Evolutionary conservation across 2,797 vertebrate species (phyloP), one percentile per base, ranked within the genome.

Genomic region (Enteromius afrohamiltoni): DNA sequence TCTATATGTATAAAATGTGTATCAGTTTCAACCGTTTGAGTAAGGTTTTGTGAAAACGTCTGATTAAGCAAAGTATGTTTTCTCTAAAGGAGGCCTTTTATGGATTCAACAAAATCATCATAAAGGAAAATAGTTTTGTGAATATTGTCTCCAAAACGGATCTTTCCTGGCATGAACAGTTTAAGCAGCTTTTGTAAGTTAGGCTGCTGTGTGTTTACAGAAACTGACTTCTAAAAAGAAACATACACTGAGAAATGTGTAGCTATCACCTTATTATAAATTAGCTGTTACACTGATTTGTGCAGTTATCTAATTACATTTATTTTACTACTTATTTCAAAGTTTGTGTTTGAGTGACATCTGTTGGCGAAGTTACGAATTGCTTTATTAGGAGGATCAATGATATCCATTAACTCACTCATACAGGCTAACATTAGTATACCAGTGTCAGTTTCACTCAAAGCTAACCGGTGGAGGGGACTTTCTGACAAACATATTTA

Each of bases 311-410:
- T 55, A 55, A 37, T 1, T n/a, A 9, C 3, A 16, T 49, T 55
- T 11, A 34, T n/a, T 23, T 17, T 1, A 16, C n/a, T 8, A 26
- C 26, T 9, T 23, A 40, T 21, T 19, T 21, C 4, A 29, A 23
- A 19, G 37, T 23, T 37, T 31, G 58, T 34, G 40, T 77, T 83
- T 60, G 26, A 40, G 51, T 49, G 87, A 81, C 85, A 85, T n/a
- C 85, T 85, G 73, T 42, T 74, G 83, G 71, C 31, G 17, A 47
- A 55, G 49, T 4, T 60, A 40, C 31, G 26, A 21, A 45, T 19
- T 49, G 16, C 21, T 69, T 79, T 55, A 14, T 31, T 19, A 31
- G 51, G n/a, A 58, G 10, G 14, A 29, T 29, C 14, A 29, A 3
- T 29, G 13, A 29, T 3, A 62, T 16, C n/a, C 9, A n/a, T 23